Conservation (phyloP, 2,113 vertebrate genomes). For the Pavo muticus region DNA sequence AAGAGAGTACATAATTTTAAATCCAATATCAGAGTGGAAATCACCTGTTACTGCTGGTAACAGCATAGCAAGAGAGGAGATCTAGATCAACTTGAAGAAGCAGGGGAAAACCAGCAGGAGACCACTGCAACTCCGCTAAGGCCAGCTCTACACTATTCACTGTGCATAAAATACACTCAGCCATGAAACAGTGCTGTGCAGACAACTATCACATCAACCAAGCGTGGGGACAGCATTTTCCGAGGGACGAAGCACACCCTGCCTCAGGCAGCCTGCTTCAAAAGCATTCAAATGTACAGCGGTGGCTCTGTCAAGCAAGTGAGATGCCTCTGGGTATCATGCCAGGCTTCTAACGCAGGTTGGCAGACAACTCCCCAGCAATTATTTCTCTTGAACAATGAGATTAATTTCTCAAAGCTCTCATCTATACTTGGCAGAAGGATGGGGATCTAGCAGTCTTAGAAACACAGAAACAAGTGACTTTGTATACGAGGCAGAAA, state of each 20-base stretch:
- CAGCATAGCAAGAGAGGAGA: not conserved
- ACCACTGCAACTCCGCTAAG: not conserved
- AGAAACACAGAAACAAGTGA: not conserved
- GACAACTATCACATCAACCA: not conserved
- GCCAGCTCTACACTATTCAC: not conserved
- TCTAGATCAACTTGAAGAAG: not conserved
- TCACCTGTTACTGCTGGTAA: not conserved
- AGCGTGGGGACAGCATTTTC: accelerated
- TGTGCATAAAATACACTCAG: not conserved
- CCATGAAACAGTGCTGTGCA: not conserved
- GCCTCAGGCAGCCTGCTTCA: not conserved
- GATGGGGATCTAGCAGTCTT: not conserved
- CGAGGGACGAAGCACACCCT: not conserved
- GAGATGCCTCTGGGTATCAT: not conserved
- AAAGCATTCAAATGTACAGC: not conserved
- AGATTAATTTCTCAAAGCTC: slow-evolving; percentile 41
- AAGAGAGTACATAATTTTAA: not conserved
- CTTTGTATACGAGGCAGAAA: not conserved
- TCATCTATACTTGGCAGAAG: not conserved
- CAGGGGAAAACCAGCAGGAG: not conserved
- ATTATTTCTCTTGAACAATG: slow-evolving; percentile 52
- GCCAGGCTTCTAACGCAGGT: slow-evolving; percentile 17
- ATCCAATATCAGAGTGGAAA: not conserved
- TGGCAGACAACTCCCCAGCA: slow-evolving; percentile 8
- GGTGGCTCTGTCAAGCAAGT: not conserved